Evolutionary conservation across 2,888 invertebrate genomes (phyloP).

Genomic region (Acholoe squamosa): DNA sequence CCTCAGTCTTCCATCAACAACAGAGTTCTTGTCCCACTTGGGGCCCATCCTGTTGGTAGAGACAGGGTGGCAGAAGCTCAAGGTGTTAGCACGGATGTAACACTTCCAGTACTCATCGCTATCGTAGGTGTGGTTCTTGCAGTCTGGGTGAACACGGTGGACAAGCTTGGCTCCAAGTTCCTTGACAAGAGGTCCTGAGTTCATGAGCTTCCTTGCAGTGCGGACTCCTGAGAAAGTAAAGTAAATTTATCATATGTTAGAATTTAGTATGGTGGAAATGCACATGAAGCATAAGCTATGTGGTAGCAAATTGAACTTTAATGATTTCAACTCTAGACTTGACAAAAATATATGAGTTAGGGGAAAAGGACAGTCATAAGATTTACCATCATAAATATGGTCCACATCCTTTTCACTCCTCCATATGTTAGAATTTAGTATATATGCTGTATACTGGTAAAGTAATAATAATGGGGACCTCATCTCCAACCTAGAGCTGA

Average conservation of each 20-base stretch:
- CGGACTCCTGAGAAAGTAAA: not conserved
- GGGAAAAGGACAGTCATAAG: not conserved
- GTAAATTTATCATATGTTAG: no score
- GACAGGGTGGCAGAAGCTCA: not conserved
- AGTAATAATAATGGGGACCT: not conserved
- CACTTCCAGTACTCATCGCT: conserved; percentile 49
- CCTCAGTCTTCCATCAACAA: not conserved
- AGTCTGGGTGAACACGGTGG: not conserved
- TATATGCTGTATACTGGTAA: not conserved
- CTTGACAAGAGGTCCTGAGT: not conserved
- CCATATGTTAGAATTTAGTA: not conserved
- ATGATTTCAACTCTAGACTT: no score
- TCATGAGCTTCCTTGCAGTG: not conserved
- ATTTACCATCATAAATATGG: not conserved
- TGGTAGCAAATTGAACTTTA: no score
- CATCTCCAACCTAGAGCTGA: no score
- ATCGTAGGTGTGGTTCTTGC: not conserved
- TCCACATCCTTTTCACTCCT: not conserved
- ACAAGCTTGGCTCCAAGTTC: not conserved
- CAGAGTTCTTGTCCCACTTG: not conserved
- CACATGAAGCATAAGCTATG: no score
- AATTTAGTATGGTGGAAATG: no score
- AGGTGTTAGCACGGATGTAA: conserved; percentile 1
- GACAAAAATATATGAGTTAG: no score
- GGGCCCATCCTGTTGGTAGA: not conserved